phyloP scores from a whole-genome alignment of 2,797 vertebrate species.

The Microctenopoma stevenorrisi region DNA sequence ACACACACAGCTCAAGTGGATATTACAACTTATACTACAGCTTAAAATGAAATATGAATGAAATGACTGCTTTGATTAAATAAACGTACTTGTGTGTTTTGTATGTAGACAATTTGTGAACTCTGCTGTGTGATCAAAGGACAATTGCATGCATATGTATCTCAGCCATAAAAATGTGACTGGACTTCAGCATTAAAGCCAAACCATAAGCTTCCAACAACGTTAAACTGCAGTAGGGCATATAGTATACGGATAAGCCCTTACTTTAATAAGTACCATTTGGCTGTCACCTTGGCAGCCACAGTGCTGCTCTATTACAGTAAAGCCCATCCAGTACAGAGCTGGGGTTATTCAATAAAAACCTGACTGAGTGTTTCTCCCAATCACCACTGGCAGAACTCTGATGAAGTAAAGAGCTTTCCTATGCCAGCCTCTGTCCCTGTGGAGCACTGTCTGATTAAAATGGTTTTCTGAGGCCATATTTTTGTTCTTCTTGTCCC shows the following conservation, averaged over 20 bases:
- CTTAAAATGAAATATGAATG: conserved; percentile 22
- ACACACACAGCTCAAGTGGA: conserved; percentile 11
- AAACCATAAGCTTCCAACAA: conserved; percentile 65
- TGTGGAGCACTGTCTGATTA: conserved; percentile 76
- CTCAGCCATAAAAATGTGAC: conserved; percentile 46
- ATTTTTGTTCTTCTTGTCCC: conserved; percentile 70
- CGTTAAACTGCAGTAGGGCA: conserved; percentile 70
- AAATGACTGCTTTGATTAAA: conserved; percentile 20
- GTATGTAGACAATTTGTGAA: conserved; percentile 36
- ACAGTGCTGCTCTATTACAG: conserved; percentile 75
- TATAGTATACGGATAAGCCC: conserved; percentile 70
- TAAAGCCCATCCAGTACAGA: conserved; percentile 74
- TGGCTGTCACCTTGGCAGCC: conserved; percentile 74
- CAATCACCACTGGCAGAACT: conserved; percentile 80
- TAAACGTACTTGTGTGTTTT: conserved; percentile 35
- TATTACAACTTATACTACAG: conserved; percentile 19
- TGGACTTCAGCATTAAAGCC: conserved; percentile 56
- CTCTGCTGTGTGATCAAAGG: conserved; percentile 50
- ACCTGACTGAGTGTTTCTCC: conserved; percentile 80
- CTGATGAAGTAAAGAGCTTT: conserved; percentile 81
- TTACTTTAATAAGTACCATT: conserved; percentile 79
- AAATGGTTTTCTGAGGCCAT: conserved; percentile 77
- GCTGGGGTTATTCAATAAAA: conserved; percentile 81
- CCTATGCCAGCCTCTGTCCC: conserved; percentile 73
- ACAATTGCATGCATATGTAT: conserved; percentile 55